phyloP scores from a whole-genome alignment of 1,140 invertebrate species.

The Odontomachus brunneus region DNA sequence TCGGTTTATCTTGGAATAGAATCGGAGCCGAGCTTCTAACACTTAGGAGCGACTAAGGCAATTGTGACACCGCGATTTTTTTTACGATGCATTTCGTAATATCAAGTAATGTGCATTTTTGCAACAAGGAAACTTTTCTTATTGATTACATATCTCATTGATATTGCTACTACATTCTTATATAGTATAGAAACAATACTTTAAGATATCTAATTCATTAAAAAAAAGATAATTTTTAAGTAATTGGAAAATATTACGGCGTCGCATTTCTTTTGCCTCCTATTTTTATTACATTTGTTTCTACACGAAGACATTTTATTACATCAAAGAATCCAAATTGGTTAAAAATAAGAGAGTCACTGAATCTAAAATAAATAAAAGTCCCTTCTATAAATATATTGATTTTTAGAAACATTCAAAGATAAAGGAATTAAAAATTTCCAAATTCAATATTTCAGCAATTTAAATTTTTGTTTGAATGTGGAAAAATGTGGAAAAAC shows the following conservation, averaged over 20 bases:
- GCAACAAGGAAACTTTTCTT: background rate
- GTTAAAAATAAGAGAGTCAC: too few species aligned
- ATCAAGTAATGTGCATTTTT: background rate
- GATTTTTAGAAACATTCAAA: background rate
- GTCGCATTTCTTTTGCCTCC: too few species aligned
- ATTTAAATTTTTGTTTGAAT: background rate
- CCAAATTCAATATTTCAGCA: background rate
- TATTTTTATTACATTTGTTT: too few species aligned
- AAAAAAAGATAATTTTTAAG: too few species aligned
- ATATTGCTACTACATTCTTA: too few species aligned
- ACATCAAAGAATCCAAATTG: too few species aligned
- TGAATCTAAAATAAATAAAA: too few species aligned
- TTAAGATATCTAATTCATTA: too few species aligned
- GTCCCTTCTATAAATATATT: background rate
- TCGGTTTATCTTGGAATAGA: background rate
- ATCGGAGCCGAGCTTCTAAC: conserved; percentile 8
- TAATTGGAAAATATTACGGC: too few species aligned
- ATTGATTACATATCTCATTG: background rate
- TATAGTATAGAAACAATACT: too few species aligned
- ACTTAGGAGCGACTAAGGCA: background rate
- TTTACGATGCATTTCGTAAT: background rate
- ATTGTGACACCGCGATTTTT: background rate
- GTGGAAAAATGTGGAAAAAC: background rate
- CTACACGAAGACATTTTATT: too few species aligned
- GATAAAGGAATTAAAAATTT: background rate